These are phyloP conservation scores for Caradrina clavipalpis DNA, from an alignment of 2,888 invertebrate species.

Conservation along the genomic window DNA sequence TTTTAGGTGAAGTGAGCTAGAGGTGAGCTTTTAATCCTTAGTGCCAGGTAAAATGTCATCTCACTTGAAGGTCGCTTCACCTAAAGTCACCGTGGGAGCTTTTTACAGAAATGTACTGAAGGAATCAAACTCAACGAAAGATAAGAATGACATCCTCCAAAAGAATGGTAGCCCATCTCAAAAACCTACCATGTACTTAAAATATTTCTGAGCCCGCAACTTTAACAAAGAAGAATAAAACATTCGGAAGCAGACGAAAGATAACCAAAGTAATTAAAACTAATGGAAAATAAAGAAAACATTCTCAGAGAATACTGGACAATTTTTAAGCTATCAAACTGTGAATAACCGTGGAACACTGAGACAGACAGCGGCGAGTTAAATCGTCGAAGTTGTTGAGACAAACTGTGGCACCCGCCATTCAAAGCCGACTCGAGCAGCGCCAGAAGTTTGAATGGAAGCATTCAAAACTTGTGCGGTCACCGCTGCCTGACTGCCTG, in stretches of 20 bases:
- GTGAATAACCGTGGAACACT: slow-evolving; percentile 70
- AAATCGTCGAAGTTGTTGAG: slow-evolving; percentile 82
- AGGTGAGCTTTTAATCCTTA: no score
- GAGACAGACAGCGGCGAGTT: slow-evolving; percentile 73
- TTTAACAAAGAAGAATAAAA: slow-evolving; percentile 34
- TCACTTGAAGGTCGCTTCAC: no score
- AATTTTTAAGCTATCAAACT: slow-evolving; percentile 60
- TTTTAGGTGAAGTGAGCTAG: no score
- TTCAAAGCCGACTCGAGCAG: slow-evolving; percentile 75
- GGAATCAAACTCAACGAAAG: background rate
- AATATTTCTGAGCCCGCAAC: slow-evolving; percentile 30
- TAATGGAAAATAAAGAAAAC: slow-evolving; percentile 47
- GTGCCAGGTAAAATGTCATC: no score
- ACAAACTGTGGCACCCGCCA: slow-evolving; percentile 79
- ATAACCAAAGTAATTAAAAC: slow-evolving; percentile 57
- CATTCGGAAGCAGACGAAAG: slow-evolving; percentile 29
- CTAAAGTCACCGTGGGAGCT: no score
- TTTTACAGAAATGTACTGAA: background rate
- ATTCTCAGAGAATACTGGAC: slow-evolving; percentile 45
- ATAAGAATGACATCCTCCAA: background rate
- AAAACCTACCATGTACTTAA: slow-evolving; percentile 1
- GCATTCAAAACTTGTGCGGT: slow-evolving; percentile 82
- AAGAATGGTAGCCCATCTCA: background rate
- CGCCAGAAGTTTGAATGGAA: slow-evolving; percentile 83
- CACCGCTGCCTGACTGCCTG: slow-evolving; percentile 43